phyloP scores from a whole-genome alignment of 2,797 vertebrate species.

The Yasuhikotakia modesta region DNA sequence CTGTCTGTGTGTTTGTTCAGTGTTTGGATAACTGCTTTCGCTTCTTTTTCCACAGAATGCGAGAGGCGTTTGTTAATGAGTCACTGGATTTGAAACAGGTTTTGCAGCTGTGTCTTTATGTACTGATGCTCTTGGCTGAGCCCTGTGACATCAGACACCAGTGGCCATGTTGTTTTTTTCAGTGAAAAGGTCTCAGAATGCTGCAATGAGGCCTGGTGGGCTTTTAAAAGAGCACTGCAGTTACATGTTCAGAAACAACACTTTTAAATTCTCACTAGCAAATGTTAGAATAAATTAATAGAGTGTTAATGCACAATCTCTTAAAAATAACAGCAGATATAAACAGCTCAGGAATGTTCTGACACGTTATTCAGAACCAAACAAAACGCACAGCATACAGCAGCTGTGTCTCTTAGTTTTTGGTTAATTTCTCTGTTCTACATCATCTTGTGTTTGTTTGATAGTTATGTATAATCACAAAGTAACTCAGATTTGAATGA shows the following conservation, averaged over 20 bases:
- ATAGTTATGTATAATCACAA: neutral
- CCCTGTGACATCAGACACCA: constrained; percentile 37
- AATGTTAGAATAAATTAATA: neutral
- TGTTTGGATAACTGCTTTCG: constrained; percentile 26
- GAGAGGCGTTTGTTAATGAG: constrained; percentile 38
- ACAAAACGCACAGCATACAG: neutral
- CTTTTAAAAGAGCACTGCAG: no score
- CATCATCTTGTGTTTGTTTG: neutral
- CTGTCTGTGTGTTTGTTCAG: constrained; percentile 10
- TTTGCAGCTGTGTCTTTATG: constrained; percentile 43
- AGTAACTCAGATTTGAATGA: neutral
- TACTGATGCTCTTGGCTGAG: constrained; percentile 27
- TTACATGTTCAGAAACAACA: neutral
- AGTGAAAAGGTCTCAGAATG: neutral
- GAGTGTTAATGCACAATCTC: neutral
- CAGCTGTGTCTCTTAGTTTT: neutral
- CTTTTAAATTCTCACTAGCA: neutral
- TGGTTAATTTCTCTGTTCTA: neutral
- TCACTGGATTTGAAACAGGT: constrained; percentile 42
- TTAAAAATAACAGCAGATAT: neutral
- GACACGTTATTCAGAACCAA: neutral
- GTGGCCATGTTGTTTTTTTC: constrained; percentile 37
- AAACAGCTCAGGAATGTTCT: neutral
- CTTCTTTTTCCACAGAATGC: constrained; percentile 18
- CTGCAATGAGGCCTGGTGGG: constrained; percentile 6